Conservation (phyloP, 2,113 vertebrate genomes). For the Entosphenus tridentatus region DNA sequence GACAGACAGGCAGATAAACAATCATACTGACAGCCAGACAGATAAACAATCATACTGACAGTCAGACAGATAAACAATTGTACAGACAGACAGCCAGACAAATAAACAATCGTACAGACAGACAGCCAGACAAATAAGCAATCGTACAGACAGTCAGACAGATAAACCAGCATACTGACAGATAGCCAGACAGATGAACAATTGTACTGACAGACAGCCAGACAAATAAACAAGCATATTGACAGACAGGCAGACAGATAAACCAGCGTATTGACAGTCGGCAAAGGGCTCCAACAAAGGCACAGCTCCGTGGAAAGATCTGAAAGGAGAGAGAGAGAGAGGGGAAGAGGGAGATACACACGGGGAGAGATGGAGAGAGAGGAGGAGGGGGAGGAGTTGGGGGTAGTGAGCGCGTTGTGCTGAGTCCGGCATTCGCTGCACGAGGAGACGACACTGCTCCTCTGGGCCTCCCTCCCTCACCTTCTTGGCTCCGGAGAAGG, state of each 20-base stretch:
- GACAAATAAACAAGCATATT: not conserved
- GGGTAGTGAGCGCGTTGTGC: not conserved
- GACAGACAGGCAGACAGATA: not conserved
- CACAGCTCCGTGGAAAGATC: not conserved
- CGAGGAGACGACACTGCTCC: too few relatives aligned
- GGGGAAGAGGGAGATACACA: constrained; percentile 15
- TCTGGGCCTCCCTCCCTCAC: constrained; percentile 19
- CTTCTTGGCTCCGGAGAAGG: constrained; percentile 28
- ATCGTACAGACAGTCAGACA: not conserved
- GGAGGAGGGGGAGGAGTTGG: not conserved
- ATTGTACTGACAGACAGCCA: not conserved
- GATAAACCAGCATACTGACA: not conserved
- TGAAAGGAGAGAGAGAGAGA: constrained; percentile 10
- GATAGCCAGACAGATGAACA: not conserved
- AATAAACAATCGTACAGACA: not conserved
- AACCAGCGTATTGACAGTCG: not conserved
- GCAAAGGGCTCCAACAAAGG: too few relatives aligned
- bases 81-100: not conserved
- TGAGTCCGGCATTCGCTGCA: not conserved
- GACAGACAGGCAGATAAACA: too few relatives aligned
- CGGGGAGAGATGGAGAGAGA: constrained; percentile 10
- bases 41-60: too few relatives aligned
- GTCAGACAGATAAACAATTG: not conserved
- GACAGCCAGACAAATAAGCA: not conserved
- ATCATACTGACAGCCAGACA: too few relatives aligned